Evolutionary conservation across 2,888 invertebrate species (phyloP), one percentile per base, ranked within the genome.

Genomic region (Cheilosia vernalis): DNA sequence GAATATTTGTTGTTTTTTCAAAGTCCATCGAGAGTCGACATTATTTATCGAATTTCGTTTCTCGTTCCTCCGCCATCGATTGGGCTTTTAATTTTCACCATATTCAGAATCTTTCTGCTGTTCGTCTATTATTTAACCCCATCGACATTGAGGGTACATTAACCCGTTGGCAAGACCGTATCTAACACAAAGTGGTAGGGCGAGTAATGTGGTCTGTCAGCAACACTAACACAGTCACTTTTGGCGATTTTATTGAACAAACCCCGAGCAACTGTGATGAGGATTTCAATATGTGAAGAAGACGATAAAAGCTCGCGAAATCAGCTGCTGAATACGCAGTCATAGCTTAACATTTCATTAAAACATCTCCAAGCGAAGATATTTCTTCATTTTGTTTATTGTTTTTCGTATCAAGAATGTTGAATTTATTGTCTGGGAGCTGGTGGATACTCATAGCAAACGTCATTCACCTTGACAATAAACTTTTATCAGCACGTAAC

Each of bases 401-500:
- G 37, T 21, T 19, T 17, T 56, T 4, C 9, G 27, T 21, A 24
- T 55, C 24, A 24, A 27, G 27, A 33, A 44, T 30, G 56, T 49
- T 21, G 19, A 58, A 37, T 19, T 42, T 33, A 30, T 56, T 56
- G 53, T 72, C 53, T 53, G 40, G 30, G 17, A 51, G 40, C 40
- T 42, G 55, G 15, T n/a, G 51, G 58, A 66, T 37, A 37, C 66
- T 76, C 30, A 51, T 21, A 13, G 13, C 42, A 56, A 58, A 60
- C 76, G 49, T 76, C 61, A 79, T 64, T 79, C 79, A 83, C 79
- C 83, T 83, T 83, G 83, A 78, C 79, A 73, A 69, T 83, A 83
- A 83, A 83, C 83, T 79, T 82, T 73, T 73, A 73, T 78, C 67
- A 64, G 17, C 42, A 19, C 67, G 67, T 79, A 79, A 69, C 67